Evolutionary conservation across 2,797 vertebrate genomes (phyloP).

Genomic region (Sphenodon punctatus): DNA sequence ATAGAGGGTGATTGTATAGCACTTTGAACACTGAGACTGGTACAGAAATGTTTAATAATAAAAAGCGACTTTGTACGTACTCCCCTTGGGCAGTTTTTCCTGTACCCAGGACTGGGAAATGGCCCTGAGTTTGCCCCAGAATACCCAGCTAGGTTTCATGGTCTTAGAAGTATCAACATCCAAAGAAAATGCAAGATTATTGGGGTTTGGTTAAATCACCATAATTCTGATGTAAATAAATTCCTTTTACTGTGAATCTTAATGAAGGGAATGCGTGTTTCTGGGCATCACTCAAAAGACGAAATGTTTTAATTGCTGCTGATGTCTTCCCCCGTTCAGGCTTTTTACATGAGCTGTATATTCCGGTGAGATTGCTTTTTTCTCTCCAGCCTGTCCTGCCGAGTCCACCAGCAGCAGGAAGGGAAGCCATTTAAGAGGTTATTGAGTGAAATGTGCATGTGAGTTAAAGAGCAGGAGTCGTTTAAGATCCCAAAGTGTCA

Average conservation of each 20-base stretch:
- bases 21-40: too few species aligned
- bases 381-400: not conserved
- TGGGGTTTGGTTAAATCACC: not conserved
- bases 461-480: slow-evolving; percentile 30
- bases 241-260: slow-evolving; percentile 50
- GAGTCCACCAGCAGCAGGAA: accelerated
- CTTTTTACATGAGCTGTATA: not conserved
- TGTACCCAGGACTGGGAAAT: accelerated
- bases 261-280: slow-evolving; percentile 52
- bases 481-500: slow-evolving; percentile 50
- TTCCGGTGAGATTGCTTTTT: not conserved
- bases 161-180: accelerated
- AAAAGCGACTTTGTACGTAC: too few species aligned
- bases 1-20: too few species aligned
- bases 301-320: slow-evolving; percentile 56
- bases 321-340: slow-evolving; percentile 1
- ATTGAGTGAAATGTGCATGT: not conserved
- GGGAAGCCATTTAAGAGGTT: not conserved
- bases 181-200: accelerated
- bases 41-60: too few species aligned
- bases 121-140: not conserved
- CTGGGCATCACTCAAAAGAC: slow-evolving; percentile 33
- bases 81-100: not conserved
- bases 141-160: not conserved
- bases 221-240: slow-evolving; percentile 58